These are phyloP conservation scores for Cossypha caffra DNA, from an alignment of 2,797 vertebrate species.

Conservation along the genomic window DNA sequence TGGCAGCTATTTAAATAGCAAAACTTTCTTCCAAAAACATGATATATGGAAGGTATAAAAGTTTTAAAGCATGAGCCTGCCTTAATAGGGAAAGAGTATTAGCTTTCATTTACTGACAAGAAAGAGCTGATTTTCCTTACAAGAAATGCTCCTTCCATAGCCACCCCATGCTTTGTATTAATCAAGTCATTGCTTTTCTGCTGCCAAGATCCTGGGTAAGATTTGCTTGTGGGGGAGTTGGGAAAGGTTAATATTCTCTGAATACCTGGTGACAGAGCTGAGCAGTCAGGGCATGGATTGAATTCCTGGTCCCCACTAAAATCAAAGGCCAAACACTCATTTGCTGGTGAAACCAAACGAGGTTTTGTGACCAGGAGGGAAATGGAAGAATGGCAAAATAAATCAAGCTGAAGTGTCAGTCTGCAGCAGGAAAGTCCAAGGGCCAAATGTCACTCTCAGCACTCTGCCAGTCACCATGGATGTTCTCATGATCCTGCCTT, in stretches of 20 bases:
- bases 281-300: not conserved
- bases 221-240: not conserved
- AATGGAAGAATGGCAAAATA: not conserved
- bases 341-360: not conserved
- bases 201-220: not conserved
- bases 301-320: not conserved
- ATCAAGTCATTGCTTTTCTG: not conserved
- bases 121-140: conserved; percentile 43
- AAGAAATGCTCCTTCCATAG: conserved; percentile 11
- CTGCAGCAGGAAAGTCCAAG: not conserved
- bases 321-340: not conserved
- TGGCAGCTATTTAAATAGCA: conserved; percentile 73
- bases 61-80: conserved; percentile 53
- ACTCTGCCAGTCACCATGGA: not conserved
- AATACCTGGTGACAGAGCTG: not conserved
- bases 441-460: not conserved
- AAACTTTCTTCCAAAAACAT: conserved; percentile 71
- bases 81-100: conserved; percentile 60
- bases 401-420: conserved; percentile 5
- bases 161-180: not conserved
- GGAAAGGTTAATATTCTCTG: conserved; percentile 31
- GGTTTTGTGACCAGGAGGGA: not conserved
- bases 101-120: conserved; percentile 57
- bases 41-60: conserved; percentile 65
- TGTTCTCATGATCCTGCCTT: not conserved